Base-by-base conservation (phyloP, 1,140 invertebrate species). In the Apolygus lucorum region DNA sequence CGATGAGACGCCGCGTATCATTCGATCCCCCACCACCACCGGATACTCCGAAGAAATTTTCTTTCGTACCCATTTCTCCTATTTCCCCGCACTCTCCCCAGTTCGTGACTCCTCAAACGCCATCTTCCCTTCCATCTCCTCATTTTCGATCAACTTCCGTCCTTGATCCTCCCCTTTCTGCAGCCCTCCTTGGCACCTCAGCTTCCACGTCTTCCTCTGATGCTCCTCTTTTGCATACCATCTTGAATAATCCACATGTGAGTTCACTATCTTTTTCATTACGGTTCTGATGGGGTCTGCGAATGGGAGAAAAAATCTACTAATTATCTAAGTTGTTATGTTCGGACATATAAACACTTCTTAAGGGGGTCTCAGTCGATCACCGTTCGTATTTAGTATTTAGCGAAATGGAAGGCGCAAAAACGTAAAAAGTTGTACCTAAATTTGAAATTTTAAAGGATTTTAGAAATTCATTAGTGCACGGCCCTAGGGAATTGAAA, bases 51-150 rank as follows among this genome's bases (percentile, higher is more conserved):
- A 70, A 70, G 28, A 70, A 70, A 34, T 70, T 70, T 28, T 66
- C 63, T 24, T 70, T 70, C 52, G 69, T 62, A 1, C 69, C 69
- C 25, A 70, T 70, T 1, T 70, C 69, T 2, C 69, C 69, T 13
- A 63, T 70, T 24, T 70, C 69, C 8, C 21, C 34, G 1, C 52
- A 26, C 11, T 52, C 27, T 54, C 67, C 67, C 22, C 22, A 14
- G 22, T 59, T 59, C 22, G 67, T 68, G 2, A 28, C 52, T 14
- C 52, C n/a, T 14, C 49, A 34, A 24, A 54, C 52, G 28, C 24
- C 49, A 4, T 69, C 68, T 1, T 64, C 59, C 8, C 54, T 69
- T 17, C 63, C 63, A 28, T 27, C 63, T 65, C 63, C 63, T 24
- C 63, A 28, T 28, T 8, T 65, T 13, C 54, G 54, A 8, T 21